Evolutionary conservation across 2,888 invertebrate genomes (phyloP), one percentile per base, ranked within the genome.

Genomic region (Zaprionus lineosus): DNA sequence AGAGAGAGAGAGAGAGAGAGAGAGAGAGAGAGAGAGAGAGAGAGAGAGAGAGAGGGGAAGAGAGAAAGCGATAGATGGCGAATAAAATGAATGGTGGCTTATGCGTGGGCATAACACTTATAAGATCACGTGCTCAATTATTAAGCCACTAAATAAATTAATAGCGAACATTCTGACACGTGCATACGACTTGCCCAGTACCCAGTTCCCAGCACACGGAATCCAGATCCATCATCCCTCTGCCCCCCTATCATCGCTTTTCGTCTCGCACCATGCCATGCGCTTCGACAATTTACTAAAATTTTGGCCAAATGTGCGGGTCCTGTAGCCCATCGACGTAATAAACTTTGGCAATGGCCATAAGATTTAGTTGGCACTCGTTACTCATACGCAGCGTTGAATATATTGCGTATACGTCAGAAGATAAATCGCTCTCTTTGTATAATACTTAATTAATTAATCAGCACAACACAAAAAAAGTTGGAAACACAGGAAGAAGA

Each of bases 111-210:
- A 74, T 78, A 74, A 78, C 64, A 67, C 85, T 85, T 85, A 78
- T 78, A 78, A 71, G 83, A 78, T 78, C 78, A 78, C 85, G 78
- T 78, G 85, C 81, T 71, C 85, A 83, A 83, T 78, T 78, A 78
- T 78, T 85, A 74, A 78, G 85, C 79, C 85, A 83, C 83, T 78
- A 83, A 85, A 82, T 83, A 85, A 78, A 83, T 78, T 85, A 84
- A 83, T 71, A 65, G 64, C 61, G 44, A n/a, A 57, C 31, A 65
- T 71, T 40, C 62, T 51, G 74, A 82, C 78, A 78, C 84, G 78
- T 78, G 78, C 75, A 63, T 16, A n/a, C 26, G 46, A 14, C 57
- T n/a, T 12, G 24, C 56, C 4, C 56, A 37, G 19, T 40, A 41
- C 18, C 16, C 21, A 26, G 3, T 8, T 34, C 4, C 26, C 15